phyloP scores from a whole-genome alignment of 1,140 invertebrate genomes.

The Delia radicum region DNA sequence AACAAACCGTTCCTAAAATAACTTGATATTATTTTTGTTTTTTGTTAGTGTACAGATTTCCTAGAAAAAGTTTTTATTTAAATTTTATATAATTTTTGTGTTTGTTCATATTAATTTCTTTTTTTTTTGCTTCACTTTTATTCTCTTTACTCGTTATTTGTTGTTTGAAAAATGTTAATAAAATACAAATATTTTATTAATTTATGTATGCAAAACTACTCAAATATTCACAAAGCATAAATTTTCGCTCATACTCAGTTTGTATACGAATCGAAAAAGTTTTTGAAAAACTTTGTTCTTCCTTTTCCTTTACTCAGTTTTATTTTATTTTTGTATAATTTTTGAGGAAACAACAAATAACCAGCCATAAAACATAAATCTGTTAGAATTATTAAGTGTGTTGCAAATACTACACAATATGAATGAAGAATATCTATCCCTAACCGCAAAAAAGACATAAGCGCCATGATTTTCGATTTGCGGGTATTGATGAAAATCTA shows the following conservation, averaged over 20 bases:
- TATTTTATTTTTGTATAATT: background rate
- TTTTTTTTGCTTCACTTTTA: background rate
- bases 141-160: background rate
- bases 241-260: background rate
- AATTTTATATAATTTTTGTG: background rate
- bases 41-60: background rate
- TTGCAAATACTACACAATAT: conserved; percentile 1
- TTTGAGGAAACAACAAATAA: background rate
- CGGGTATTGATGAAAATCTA: too few species aligned
- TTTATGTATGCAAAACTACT: conserved; percentile 23
- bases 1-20: too few species aligned
- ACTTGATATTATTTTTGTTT: too few species aligned
- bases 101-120: background rate
- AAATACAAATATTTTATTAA: conserved; percentile 24
- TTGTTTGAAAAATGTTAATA: conserved; percentile 10
- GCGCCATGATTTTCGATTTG: too few species aligned
- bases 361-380: background rate
- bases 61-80: background rate
- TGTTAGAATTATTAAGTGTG: conserved; percentile 14
- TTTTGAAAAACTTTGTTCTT: conserved; percentile 7
- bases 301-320: background rate
- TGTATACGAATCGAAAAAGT: conserved; percentile 2
- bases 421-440: background rate
- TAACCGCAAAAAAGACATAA: too few species aligned
- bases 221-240: conserved; percentile 21